A percentile compares a stretch with the other conserved stretches of the same genome.
These are phyloP conservation scores for Parauchenoglanis ngamensis DNA, from an alignment of 2,797 vertebrate species.

Conservation along the genomic window DNA sequence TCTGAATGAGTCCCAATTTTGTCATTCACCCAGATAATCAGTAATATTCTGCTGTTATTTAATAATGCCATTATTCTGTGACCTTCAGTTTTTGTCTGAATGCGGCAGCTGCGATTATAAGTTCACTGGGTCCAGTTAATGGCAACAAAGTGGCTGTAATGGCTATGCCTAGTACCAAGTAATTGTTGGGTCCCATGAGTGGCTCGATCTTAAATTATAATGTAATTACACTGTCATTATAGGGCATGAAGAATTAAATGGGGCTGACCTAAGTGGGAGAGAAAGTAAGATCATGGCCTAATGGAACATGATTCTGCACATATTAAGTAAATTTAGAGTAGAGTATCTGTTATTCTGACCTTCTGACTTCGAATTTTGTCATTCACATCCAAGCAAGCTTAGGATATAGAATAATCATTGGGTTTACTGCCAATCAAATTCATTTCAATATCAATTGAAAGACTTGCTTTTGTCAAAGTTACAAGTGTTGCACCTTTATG, in stretches of 20 bases:
- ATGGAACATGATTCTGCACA: slow-evolving; percentile 60
- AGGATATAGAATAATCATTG: neutral
- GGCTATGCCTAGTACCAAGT: slow-evolving; percentile 55
- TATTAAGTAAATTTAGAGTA: slow-evolving; percentile 51
- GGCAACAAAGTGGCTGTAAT: slow-evolving; percentile 48
- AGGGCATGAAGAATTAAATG: slow-evolving; percentile 55
- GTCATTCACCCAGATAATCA: slow-evolving; percentile 8
- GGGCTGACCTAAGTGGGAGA: slow-evolving; percentile 49
- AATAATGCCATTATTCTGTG: slow-evolving; percentile 30
- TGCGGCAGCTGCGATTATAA: neutral
- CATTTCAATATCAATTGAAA: neutral
- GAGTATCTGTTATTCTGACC: slow-evolving; percentile 46
- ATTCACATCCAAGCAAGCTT: neutral
- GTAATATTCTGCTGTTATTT: slow-evolving; percentile 31
- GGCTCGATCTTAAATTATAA: slow-evolving; percentile 48
- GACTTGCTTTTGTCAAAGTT: no score
- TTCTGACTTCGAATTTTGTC: neutral
- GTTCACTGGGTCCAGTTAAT: slow-evolving; percentile 48
- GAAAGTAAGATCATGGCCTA: slow-evolving; percentile 48
- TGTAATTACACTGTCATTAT: slow-evolving; percentile 56
- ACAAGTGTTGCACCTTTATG: neutral
- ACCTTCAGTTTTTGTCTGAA: slow-evolving; percentile 26
- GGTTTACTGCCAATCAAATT: neutral
- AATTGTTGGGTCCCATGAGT: slow-evolving; percentile 51
- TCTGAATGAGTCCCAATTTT: neutral